Evolutionary conservation across 2,797 vertebrate genomes (phyloP), one percentile per base, ranked within the genome.

Genomic region (Anguilla megastoma): DNA sequence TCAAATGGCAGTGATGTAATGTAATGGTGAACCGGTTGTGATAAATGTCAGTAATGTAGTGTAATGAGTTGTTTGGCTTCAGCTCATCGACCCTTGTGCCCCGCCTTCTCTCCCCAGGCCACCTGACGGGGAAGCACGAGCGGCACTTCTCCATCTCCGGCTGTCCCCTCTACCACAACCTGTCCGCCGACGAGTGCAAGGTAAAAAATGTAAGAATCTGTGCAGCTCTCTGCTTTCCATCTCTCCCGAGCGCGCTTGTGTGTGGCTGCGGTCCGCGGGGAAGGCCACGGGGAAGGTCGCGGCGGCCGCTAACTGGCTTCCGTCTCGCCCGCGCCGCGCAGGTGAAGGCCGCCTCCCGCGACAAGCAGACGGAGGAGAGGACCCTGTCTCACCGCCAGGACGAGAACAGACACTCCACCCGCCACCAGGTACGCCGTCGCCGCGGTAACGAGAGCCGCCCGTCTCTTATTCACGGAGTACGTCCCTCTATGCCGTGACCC

Each of bases 161-260:
- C 1, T 99, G 98, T 86, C 99, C 99, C 0, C 97, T 99, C 0
- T 99, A 99, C 92, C 98, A 99, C 94, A 99, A 99, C 90, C 97
- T 99, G 0, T 99, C 98, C 63, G 98, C 98, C 52, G 99, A 99
- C 7, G 98, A 99, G 88, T 99, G 99, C 96, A 99, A 99, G 96
- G 99, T 99, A 92, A 79, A 79, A 71, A 1, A 41, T 85, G 52
- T 84, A 54, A 54, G 50, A 14, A 3, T 84, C 45, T 33, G n/a
- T 2, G 5, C n/a, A 6, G 1, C 63, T 69, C 24, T 27, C 63
- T 27, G 12, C 21, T 30, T 1, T 2, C 21, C 1, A 9, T 27
- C 58, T 27, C 58, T 63, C 58, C 21, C 5, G 16, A 24, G 16
- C 16, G 58, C 56, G 56, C 18, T 3, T 18, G 12, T 58, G 56